phyloP scores from a whole-genome alignment of 2,113 vertebrate species.

The Noctilio leporinus region DNA sequence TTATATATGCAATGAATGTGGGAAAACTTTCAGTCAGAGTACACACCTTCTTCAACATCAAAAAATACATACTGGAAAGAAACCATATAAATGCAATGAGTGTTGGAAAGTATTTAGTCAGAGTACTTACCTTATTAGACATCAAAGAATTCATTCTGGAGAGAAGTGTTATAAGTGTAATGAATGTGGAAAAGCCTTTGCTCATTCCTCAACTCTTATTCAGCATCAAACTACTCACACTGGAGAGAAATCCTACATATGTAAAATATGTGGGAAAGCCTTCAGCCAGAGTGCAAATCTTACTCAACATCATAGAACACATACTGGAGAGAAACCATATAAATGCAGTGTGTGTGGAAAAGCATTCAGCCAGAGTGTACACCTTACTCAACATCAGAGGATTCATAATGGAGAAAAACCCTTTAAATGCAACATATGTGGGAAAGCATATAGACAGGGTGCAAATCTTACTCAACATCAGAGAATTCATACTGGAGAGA shows the following conservation, averaged over 20 bases:
- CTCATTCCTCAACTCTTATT: constrained; percentile 73
- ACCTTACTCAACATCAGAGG: constrained; percentile 72
- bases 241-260: constrained; percentile 74
- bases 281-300: constrained; percentile 75
- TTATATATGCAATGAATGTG: constrained; percentile 73
- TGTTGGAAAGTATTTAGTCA: constrained; percentile 75
- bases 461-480: constrained; percentile 72
- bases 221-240: constrained; percentile 75
- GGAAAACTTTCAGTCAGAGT: constrained; percentile 72
- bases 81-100: constrained; percentile 72
- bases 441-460: constrained; percentile 69
- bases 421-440: constrained; percentile 69
- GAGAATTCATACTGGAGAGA: constrained; percentile 74
- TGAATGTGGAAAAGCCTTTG: constrained; percentile 69
- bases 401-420: constrained; percentile 77
- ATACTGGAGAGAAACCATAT: constrained; percentile 70
- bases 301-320: constrained; percentile 72
- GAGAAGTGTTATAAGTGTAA: constrained; percentile 73
- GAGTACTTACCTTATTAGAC: constrained; percentile 69
- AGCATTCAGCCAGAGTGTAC: constrained; percentile 74
- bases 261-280: constrained; percentile 71
- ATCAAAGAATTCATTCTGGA: constrained; percentile 73
- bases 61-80: constrained; percentile 74
- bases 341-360: constrained; percentile 73
- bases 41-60: constrained; percentile 72